These are phyloP conservation scores for Chrysemys picta DNA, from an alignment of 2,113 vertebrate species.

Conservation along the genomic window DNA sequence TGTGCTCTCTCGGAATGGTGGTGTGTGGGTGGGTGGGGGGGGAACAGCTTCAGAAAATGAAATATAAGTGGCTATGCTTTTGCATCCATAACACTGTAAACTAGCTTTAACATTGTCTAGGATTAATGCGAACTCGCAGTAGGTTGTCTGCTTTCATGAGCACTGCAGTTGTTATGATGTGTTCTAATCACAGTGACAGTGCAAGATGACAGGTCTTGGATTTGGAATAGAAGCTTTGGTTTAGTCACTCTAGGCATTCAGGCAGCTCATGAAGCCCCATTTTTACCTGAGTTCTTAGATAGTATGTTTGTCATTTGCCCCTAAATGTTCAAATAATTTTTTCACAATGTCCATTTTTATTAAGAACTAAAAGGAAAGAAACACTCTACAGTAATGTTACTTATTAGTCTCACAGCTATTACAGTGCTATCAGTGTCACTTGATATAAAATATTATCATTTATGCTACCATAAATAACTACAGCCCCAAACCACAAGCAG, in stretches of 20 bases:
- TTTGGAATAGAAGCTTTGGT: background rate
- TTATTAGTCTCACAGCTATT: background rate
- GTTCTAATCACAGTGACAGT: background rate
- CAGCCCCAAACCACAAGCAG: background rate
- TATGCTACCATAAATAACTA: background rate
- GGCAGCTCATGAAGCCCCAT: background rate
- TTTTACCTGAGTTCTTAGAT: background rate
- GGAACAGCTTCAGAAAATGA: background rate
- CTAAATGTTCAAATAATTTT: background rate
- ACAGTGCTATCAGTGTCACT: background rate
- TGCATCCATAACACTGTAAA: background rate
- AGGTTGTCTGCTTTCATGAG: background rate
- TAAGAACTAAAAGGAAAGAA: background rate
- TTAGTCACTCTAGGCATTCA: slow-evolving; percentile 21
- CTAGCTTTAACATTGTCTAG: background rate
- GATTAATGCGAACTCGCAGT: background rate
- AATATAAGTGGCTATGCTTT: background rate
- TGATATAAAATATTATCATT: background rate
- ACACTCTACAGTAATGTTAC: background rate
- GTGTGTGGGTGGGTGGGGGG: background rate
- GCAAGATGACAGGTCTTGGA: background rate
- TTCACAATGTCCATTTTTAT: background rate
- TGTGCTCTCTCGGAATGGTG: background rate
- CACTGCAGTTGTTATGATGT: background rate
- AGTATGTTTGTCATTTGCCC: background rate